Percentiles rank a stretch among this genome's conserved stretches.
These are phyloP conservation scores for Mola mola DNA, from an alignment of 2,113 vertebrate genomes.

Conservation along the genomic window DNA sequence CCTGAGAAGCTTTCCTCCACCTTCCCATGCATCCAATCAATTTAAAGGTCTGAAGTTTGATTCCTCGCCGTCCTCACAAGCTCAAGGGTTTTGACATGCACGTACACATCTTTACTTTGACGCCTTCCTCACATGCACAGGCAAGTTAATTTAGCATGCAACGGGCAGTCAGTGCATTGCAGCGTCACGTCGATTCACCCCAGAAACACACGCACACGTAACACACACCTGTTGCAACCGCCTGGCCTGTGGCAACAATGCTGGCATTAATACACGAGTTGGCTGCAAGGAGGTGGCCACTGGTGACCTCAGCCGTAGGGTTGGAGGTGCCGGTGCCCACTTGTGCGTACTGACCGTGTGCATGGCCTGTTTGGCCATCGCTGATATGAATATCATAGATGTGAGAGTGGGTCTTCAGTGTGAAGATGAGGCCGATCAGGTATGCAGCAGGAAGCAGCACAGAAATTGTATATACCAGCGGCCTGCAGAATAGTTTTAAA, in stretches of 20 bases:
- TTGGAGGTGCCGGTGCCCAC: constrained; percentile 16
- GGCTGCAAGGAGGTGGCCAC: constrained; percentile 13
- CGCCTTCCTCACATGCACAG: constrained; percentile 29
- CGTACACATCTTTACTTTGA: neutral
- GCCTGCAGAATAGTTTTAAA: constrained; percentile 68
- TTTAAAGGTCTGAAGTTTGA: too few species aligned
- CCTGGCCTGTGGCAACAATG: constrained; percentile 29
- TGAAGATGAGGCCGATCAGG: constrained; percentile 87
- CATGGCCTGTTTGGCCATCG: constrained; percentile 77
- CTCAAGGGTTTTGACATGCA: constrained; percentile 45
- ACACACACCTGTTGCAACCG: constrained; percentile 43
- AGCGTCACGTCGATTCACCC: neutral
- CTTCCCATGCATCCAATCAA: too few species aligned
- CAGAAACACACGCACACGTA: constrained; percentile 15
- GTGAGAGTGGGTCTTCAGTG: constrained; percentile 88
- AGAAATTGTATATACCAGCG: constrained; percentile 82
- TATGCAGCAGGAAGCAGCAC: constrained; percentile 85
- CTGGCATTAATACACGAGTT: constrained; percentile 60
- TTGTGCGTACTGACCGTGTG: constrained; percentile 81
- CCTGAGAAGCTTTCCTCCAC: too few species aligned
- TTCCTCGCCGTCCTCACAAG: too few species aligned
- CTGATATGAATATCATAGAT: constrained; percentile 88
- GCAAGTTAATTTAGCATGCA: constrained; percentile 13
- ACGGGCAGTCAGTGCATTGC: neutral
- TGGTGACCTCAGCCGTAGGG: constrained; percentile 33